Conservation (phyloP, 1,140 invertebrate genomes). For the Orius laevigatus region DNA sequence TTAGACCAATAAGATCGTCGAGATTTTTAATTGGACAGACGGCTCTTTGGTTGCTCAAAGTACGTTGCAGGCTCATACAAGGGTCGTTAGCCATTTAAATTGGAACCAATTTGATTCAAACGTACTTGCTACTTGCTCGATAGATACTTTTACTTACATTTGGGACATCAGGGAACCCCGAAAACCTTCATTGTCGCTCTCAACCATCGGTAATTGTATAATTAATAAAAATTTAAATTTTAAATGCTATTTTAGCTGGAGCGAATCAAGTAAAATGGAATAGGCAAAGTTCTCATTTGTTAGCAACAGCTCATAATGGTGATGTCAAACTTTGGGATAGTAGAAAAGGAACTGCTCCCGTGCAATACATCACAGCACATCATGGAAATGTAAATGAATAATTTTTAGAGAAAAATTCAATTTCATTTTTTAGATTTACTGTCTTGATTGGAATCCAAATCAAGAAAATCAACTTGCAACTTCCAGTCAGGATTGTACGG, state of each 20-base stretch:
- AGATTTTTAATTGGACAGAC: conserved; percentile 59
- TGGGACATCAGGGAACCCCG: conserved; percentile 81
- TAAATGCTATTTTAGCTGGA: conserved; percentile 42
- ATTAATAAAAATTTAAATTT: conserved; percentile 5
- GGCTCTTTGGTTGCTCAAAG: conserved; percentile 48
- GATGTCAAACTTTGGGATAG: conserved; percentile 92
- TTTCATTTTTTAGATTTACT: conserved; percentile 51
- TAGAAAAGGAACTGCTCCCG: conserved; percentile 66
- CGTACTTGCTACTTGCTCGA: conserved; percentile 77
- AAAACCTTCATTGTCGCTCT: conserved; percentile 62
- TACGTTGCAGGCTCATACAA: conserved; percentile 66
- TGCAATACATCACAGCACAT: conserved; percentile 88
- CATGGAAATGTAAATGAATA: conserved; percentile 44
- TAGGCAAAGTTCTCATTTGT: conserved; percentile 56
- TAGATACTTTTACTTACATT: conserved; percentile 82
- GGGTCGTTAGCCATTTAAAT: conserved; percentile 81
- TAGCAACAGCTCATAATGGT: conserved; percentile 89
- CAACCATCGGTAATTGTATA: conserved; percentile 47
- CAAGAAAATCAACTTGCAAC: conserved; percentile 77
- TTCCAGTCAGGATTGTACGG: conserved; percentile 83
- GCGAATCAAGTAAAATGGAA: conserved; percentile 91
- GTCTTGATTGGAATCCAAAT: conserved; percentile 81
- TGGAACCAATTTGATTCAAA: conserved; percentile 85
- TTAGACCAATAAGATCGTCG: conserved; percentile 68
- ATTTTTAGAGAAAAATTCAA: not conserved